Base-by-base conservation (phyloP, 1,140 invertebrate genomes). In the Drosophila takahashii region DNA sequence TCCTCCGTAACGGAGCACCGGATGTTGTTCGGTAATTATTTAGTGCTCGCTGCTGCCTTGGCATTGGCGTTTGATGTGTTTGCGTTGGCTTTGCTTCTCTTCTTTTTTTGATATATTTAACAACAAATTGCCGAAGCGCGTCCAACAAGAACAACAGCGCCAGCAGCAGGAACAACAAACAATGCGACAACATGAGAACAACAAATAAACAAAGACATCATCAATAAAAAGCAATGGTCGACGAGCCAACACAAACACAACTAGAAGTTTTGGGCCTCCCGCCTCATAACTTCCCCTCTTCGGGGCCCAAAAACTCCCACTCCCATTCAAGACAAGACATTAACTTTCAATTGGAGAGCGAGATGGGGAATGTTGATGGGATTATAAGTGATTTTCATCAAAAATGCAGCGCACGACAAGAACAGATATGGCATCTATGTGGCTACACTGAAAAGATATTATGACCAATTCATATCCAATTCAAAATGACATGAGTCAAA, bases 331-430 rank as follows among this genome's bases (percentile, higher is more conserved):
- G 44, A 70, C 58, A 66, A 73, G 75, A 67, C 80, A 79, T 84
- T 84, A 83, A 83, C 79, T 83, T 84, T 83, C 79, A 83, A 84
- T 83, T 84, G 79, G 75, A 71, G 57, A 87, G 74, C 66, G 70
- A 87, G 73, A 75, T 75, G 72, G 81, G 81, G 78, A 86, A 86
- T 86, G 81, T 81, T 86, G 81, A 86, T 86, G 81, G 81, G 81
- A 86, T 86, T 86, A 86, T 86, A 86, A 86, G 81, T 86, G 81
- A 86, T 87, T 86, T 86, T 81, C 83, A 86, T 86, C 81, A 86
- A 86, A 86, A 86, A 86, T 86, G 83, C 81, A 86, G 83, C 81
- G 75, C 81, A 86, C 83, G 83, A 85, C 81, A 87, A 67, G 65
- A 58, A 79, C 59, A 83, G 51, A 75, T 54, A 80, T 50, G 52